phyloP scores from a whole-genome alignment of 1,140 invertebrate genomes.

The Anoplophora glabripennis region DNA sequence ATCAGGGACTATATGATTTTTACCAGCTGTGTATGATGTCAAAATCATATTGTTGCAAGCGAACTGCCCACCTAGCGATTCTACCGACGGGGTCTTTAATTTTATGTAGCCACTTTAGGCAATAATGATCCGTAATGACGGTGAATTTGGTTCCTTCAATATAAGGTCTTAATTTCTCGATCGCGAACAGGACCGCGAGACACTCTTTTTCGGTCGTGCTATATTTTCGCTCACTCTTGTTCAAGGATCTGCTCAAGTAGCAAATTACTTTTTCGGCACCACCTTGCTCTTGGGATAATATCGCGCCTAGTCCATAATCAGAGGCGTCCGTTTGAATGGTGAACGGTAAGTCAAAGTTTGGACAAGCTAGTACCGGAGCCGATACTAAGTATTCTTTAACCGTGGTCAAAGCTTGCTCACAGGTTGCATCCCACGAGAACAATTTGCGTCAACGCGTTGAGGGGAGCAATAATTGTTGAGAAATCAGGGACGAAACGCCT shows the following conservation, averaged over 20 bases:
- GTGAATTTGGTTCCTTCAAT: constrained; percentile 1
- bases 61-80: constrained; percentile 48
- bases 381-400: no score
- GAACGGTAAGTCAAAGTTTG: constrained; percentile 28
- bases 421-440: no score
- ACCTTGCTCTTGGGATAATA: constrained; percentile 25
- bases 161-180: constrained; percentile 10
- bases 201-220: constrained; percentile 43
- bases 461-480: no score
- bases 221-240: constrained; percentile 42
- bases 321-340: constrained; percentile 19
- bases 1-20: constrained; percentile 36
- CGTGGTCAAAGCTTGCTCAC: no score
- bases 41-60: constrained; percentile 47
- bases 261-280: constrained; percentile 11
- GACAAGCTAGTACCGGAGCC: constrained; percentile 27
- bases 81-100: constrained; percentile 46
- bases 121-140: constrained; percentile 45
- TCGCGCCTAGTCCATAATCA: constrained; percentile 28
- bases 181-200: constrained; percentile 49
- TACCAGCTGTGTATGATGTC: constrained; percentile 41
- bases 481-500: no score
- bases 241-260: constrained; percentile 41
- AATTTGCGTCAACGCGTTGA: no score
- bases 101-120: constrained; percentile 50